Evolutionary conservation across 2,797 vertebrate genomes (phyloP).

Genomic region (Dendrocincla fuliginosa): DNA sequence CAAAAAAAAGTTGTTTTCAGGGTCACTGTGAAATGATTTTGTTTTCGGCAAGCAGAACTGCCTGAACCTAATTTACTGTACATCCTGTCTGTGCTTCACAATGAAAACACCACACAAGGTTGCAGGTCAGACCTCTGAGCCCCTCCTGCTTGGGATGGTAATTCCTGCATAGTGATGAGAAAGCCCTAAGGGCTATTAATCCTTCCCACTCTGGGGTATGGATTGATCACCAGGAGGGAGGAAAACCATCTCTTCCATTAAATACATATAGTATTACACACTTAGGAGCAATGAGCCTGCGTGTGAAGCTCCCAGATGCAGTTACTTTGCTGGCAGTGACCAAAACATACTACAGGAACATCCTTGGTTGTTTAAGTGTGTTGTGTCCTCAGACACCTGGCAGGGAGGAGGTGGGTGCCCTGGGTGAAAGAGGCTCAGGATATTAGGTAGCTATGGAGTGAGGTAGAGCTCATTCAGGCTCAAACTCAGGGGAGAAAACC

Average conservation of each 20-base stretch:
- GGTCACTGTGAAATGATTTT: slow-evolving; percentile 27
- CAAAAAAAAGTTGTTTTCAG: neutral
- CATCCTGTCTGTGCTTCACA: neutral
- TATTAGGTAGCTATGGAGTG: neutral
- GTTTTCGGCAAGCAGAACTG: slow-evolving; percentile 25
- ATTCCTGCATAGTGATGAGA: neutral
- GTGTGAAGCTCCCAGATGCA: neutral
- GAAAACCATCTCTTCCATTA: neutral
- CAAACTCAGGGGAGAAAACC: neutral
- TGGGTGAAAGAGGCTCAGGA: neutral
- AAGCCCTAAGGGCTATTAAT: neutral
- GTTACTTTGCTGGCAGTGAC: neutral
- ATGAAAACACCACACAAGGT: slow-evolving; percentile 18
- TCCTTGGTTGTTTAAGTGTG: neutral
- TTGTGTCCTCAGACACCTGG: neutral
- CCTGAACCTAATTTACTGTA: slow-evolving; percentile 34
- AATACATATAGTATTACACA: neutral
- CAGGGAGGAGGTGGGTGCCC: neutral
- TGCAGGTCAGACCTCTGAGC: slow-evolving; percentile 5
- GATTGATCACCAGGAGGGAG: neutral
- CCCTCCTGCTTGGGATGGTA: neutral
- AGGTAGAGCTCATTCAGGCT: neutral
- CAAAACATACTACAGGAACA: neutral
- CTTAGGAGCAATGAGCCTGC: neutral
- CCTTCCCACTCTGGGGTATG: neutral